Evolutionary conservation across 2,113 vertebrate species (phyloP).

Genomic region (Microtus montanus): DNA sequence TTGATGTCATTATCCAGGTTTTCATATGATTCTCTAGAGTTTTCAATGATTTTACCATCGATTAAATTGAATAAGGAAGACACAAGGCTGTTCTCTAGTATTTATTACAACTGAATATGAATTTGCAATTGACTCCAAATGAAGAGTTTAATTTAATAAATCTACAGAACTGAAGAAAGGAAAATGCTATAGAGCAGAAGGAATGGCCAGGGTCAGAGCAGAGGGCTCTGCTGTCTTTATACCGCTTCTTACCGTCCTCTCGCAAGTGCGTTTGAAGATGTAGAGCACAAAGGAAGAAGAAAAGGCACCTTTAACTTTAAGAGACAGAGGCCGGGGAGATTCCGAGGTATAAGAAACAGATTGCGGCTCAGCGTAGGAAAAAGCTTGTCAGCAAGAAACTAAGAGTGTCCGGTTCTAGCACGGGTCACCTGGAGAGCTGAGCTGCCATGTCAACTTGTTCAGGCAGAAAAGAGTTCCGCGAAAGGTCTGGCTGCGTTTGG

Average conservation of each 20-base stretch:
- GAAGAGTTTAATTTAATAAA: conserved; percentile 25
- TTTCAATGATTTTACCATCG: not conserved
- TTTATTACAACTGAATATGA: not conserved
- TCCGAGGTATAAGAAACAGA: not conserved
- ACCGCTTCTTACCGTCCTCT: not conserved
- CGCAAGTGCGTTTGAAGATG: not conserved
- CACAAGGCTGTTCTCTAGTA: not conserved
- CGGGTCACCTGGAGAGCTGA: not conserved
- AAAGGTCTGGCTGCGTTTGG: not conserved
- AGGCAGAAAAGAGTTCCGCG: not conserved
- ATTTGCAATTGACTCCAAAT: not conserved
- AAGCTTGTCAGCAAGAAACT: not conserved
- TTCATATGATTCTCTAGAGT: not conserved
- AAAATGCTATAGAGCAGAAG: not conserved
- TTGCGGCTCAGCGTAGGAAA: not conserved
- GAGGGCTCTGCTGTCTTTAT: not conserved
- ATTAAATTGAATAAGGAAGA: not conserved
- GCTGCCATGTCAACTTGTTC: not conserved
- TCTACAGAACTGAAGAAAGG: not conserved
- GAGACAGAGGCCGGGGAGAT: not conserved
- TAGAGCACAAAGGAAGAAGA: not conserved
- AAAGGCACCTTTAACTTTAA: not conserved
- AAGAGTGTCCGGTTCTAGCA: not conserved
- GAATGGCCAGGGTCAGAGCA: not conserved
- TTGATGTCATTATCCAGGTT: not conserved